Conservation (phyloP, 2,888 invertebrate species). For the Chironomus tentans region DNA sequence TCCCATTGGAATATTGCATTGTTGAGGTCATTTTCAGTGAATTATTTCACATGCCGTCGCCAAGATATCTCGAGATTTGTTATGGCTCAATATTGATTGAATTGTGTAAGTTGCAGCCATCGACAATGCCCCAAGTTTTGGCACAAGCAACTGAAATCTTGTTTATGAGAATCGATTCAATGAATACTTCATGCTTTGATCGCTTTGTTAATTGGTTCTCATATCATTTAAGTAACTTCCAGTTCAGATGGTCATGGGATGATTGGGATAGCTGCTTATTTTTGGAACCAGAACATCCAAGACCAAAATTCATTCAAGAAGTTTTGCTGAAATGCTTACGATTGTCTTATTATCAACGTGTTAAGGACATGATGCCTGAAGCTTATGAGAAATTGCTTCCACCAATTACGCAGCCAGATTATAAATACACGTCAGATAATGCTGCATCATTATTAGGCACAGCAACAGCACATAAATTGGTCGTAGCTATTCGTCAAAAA, state of each 20-base stretch:
- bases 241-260: conserved; percentile 98
- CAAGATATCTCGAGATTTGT: conserved; percentile 81
- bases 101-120: conserved; percentile 91
- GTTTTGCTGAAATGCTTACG: conserved; percentile 82
- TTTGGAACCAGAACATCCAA: conserved; percentile 78
- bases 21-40: conserved; percentile 95
- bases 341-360: conserved; percentile 88
- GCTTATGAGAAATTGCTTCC: conserved; percentile 78
- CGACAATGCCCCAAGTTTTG: conserved; percentile 93
- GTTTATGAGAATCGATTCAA: conserved; percentile 89
- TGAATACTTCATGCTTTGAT: conserved; percentile 96
- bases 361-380: conserved; percentile 86
- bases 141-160: conserved; percentile 97
- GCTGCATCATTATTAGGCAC: conserved; percentile 76
- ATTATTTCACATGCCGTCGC: conserved; percentile 83
- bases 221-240: conserved; percentile 97
- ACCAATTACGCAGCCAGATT: conserved; percentile 71
- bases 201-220: conserved; percentile 96
- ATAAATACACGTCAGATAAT: conserved; percentile 84
- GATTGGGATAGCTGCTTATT: conserved; percentile 86
- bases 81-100: conserved; percentile 95
- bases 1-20: conserved; percentile 95
- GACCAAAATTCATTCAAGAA: conserved; percentile 89
- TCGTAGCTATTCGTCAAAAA: conserved; percentile 78
- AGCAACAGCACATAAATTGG: conserved; percentile 74